Evolutionary conservation across 2,797 vertebrate genomes (phyloP).

Genomic region (Pogoniulus pusillus): DNA sequence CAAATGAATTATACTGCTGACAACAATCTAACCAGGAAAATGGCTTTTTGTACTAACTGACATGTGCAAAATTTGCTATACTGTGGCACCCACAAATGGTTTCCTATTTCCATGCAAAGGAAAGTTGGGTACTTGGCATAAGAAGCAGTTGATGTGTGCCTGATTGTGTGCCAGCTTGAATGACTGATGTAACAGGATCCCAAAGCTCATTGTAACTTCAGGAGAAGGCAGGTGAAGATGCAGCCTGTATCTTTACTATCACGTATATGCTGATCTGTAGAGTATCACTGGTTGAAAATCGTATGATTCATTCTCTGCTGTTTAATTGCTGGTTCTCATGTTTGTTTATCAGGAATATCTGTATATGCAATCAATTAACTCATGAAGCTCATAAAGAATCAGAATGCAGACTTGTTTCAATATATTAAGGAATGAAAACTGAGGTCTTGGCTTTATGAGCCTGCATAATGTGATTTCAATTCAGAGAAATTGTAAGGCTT

Average conservation of each 20-base stretch:
- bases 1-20: not conserved
- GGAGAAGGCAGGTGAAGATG: not conserved
- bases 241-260: not conserved
- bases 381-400: not conserved
- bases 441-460: not conserved
- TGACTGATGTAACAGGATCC: not conserved
- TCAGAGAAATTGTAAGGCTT: not conserved
- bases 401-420: not conserved
- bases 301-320: not conserved
- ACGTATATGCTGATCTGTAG: not conserved
- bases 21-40: not conserved
- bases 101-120: not conserved
- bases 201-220: not conserved
- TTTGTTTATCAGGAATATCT: conserved; percentile 13
- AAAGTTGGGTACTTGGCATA: not conserved
- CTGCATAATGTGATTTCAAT: not conserved
- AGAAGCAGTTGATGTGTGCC: not conserved
- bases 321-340: not conserved
- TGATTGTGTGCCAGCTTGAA: not conserved
- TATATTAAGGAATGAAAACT: not conserved
- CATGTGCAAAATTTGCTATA: not conserved
- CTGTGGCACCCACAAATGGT: not conserved
- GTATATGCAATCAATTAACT: not conserved
- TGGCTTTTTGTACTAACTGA: not conserved
- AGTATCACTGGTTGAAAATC: not conserved